A percentile compares a stretch with the other conserved stretches of the same genome.
Evolutionary conservation across 2,797 vertebrate genomes (phyloP).

Genomic region (Aeoliscus strigatus): DNA sequence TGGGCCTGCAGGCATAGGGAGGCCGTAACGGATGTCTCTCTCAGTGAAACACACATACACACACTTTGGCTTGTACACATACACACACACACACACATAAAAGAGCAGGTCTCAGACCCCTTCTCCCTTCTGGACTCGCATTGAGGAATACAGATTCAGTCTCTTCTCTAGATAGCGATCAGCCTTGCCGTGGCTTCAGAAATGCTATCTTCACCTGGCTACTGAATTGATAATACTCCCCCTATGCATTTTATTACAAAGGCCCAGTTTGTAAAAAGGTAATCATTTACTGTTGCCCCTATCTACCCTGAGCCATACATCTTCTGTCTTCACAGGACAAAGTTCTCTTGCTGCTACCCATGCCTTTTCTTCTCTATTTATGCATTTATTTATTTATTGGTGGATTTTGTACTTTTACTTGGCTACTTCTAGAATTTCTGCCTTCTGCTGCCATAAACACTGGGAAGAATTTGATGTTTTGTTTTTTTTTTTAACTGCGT

Average conservation of each 20-base stretch:
- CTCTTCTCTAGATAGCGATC: constrained; percentile 72
- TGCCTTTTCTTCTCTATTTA: constrained; percentile 36
- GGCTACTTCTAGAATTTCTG: constrained; percentile 44
- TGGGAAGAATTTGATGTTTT: constrained; percentile 26
- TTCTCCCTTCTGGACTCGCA: constrained; percentile 58
- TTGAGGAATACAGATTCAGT: constrained; percentile 72
- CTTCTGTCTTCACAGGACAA: constrained; percentile 91
- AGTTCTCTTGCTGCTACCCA: constrained; percentile 81
- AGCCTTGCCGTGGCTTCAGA: constrained; percentile 65
- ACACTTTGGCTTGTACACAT: constrained; percentile 28
- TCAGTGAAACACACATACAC: constrained; percentile 46
- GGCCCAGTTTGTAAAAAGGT: constrained; percentile 90
- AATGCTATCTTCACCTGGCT: constrained; percentile 89
- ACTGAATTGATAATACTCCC: constrained; percentile 88
- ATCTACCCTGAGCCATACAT: constrained; percentile 89
- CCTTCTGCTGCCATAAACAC: constrained; percentile 31
- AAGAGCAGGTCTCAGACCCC: constrained; percentile 52
- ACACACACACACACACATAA: constrained; percentile 25
- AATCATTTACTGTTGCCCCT: constrained; percentile 88
- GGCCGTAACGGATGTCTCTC: constrained; percentile 67
- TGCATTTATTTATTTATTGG: constrained; percentile 30
- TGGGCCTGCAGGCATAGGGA: constrained; percentile 59
- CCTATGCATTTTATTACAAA: constrained; percentile 89
- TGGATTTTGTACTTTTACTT: constrained; percentile 29
- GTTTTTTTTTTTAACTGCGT: not conserved